Conservation (phyloP, 2,113 vertebrate species). For the Mormyrus iriodes region DNA sequence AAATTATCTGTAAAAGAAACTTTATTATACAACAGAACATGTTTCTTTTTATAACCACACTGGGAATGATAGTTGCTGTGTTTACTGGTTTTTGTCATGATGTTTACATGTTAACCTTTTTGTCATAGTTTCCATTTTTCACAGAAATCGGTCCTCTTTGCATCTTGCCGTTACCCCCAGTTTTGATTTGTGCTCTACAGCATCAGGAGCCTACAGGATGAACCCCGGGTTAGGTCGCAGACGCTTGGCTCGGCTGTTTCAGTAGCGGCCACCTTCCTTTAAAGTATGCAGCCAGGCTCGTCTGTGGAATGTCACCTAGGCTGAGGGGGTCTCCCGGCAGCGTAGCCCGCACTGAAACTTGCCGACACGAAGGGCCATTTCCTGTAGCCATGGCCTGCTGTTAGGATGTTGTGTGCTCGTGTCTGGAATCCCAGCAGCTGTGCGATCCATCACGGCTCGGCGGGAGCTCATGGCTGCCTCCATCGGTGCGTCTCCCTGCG, state of each 20-base stretch:
- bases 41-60: constrained; percentile 2
- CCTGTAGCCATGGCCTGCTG: background rate
- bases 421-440: background rate
- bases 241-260: background rate
- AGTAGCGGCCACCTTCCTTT: background rate
- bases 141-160: background rate
- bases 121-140: constrained; percentile 8
- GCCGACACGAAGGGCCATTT: background rate
- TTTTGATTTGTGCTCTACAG: background rate
- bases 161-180: background rate
- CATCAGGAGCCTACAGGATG: background rate
- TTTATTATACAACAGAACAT: background rate
- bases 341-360: background rate
- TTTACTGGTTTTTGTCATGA: background rate
- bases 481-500: background rate
- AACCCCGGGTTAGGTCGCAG: background rate
- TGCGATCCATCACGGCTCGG: background rate
- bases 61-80: constrained; percentile 13
- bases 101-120: constrained; percentile 8
- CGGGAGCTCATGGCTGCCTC: background rate
- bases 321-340: background rate
- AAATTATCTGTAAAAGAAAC: background rate
- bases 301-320: background rate
- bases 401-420: background rate
- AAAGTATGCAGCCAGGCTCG: background rate